Evolutionary conservation across 2,797 vertebrate species (phyloP).

Genomic region (Rhynchonycteris naso): DNA sequence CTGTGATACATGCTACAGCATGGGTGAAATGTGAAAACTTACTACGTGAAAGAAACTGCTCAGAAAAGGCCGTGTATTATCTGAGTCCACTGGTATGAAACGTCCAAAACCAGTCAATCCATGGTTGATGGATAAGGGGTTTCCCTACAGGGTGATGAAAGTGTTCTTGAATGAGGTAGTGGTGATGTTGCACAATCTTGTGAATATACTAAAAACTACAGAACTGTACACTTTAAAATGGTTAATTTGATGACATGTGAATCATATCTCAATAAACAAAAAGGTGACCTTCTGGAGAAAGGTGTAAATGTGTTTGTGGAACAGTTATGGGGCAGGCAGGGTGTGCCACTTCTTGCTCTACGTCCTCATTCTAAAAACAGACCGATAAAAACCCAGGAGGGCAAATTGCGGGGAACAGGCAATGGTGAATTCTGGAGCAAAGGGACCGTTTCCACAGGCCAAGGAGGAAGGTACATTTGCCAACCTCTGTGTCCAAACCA

Average conservation of each 20-base stretch:
- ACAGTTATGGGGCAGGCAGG: not conserved
- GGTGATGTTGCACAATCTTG: not conserved
- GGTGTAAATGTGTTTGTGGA: not conserved
- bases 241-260: not conserved
- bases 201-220: not conserved
- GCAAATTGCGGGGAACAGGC: not conserved
- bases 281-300: not conserved
- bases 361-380: not conserved
- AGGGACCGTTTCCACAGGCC: not conserved
- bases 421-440: not conserved
- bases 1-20: not conserved
- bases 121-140: not conserved
- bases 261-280: not conserved
- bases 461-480: not conserved
- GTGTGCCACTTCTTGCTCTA: not conserved
- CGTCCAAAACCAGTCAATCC: not conserved
- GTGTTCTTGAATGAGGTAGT: not conserved
- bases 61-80: not conserved
- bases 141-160: not conserved
- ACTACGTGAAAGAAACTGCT: not conserved
- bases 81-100: not conserved
- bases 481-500: not conserved
- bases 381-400: not conserved
- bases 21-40: not conserved
- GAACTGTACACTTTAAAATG: not conserved